These are phyloP conservation scores for Maccullochella peelii DNA, from an alignment of 2,113 vertebrate species.

Conservation along the genomic window DNA sequence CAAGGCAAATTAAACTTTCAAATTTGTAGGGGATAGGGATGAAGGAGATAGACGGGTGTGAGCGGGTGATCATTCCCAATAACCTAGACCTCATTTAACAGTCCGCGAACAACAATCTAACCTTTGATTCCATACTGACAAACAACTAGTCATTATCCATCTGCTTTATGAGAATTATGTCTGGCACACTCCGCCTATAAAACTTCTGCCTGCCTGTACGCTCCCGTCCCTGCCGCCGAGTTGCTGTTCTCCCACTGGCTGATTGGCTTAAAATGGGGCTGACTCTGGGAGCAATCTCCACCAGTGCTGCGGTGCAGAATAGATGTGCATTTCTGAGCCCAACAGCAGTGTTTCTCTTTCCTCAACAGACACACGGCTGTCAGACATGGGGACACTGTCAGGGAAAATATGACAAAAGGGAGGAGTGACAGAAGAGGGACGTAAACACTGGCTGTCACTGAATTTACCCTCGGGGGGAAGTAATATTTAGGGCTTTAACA, in stretches of 20 bases:
- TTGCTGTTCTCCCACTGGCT: slow-evolving; percentile 41
- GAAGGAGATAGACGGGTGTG: slow-evolving; percentile 69
- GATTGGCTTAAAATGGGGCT: slow-evolving; percentile 68
- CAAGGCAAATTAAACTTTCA: slow-evolving; percentile 86
- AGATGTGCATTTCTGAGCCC: slow-evolving; percentile 63
- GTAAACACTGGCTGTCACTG: slow-evolving; percentile 25
- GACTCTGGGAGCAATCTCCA: slow-evolving; percentile 63
- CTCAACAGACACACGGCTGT: slow-evolving; percentile 63
- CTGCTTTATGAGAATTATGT: slow-evolving; percentile 82
- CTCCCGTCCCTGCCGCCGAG: slow-evolving; percentile 43
- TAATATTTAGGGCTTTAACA: slow-evolving; percentile 30
- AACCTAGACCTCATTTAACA: slow-evolving; percentile 86
- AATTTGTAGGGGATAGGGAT: slow-evolving; percentile 77
- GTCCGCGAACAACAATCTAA: slow-evolving; percentile 82
- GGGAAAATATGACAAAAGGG: slow-evolving; percentile 47
- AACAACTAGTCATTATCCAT: slow-evolving; percentile 86
- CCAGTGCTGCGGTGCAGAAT: slow-evolving; percentile 54
- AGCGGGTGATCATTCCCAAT: slow-evolving; percentile 81
- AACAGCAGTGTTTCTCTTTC: slow-evolving; percentile 55
- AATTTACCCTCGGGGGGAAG: slow-evolving; percentile 26
- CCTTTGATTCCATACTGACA: slow-evolving; percentile 83
- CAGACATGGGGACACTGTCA: slow-evolving; percentile 52
- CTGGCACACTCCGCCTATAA: slow-evolving; percentile 73
- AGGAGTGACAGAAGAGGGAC: slow-evolving; percentile 35
- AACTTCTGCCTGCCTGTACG: slow-evolving; percentile 57